Evolutionary conservation across 2,113 vertebrate species (phyloP).

Genomic region (Heterocephalus glaber): DNA sequence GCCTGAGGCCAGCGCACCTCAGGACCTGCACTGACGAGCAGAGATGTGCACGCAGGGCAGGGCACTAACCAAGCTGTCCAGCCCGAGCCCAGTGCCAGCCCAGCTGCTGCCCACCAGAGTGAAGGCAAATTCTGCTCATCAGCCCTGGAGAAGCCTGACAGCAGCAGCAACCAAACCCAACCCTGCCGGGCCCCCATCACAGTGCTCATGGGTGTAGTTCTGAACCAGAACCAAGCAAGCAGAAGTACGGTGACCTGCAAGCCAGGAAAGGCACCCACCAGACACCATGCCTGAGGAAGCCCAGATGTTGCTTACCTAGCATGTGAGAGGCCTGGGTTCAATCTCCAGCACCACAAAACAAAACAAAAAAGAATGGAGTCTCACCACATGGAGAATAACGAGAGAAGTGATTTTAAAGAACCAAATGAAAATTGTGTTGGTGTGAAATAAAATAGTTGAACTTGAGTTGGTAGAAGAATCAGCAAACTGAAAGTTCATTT

Average conservation of each 20-base stretch:
- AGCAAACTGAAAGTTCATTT: not conserved
- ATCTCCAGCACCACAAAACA: not conserved
- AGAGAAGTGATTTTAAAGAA: not conserved
- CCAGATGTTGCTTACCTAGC: not conserved
- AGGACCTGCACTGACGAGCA: not conserved
- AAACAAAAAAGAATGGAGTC: not conserved
- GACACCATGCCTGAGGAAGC: not conserved
- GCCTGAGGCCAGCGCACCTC: not conserved
- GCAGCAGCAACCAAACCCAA: not conserved
- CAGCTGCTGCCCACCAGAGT: too few species aligned
- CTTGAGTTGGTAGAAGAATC: not conserved
- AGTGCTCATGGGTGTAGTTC: not conserved
- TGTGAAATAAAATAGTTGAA: not conserved
- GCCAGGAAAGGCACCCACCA: not conserved
- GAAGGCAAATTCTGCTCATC: not conserved
- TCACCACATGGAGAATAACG: not conserved
- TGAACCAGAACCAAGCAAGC: not conserved
- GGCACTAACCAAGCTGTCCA: not conserved
- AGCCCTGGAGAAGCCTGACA: not conserved
- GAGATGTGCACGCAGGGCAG: not conserved
- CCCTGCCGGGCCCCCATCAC: not conserved
- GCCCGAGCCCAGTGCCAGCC: not conserved
- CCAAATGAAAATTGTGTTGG: not conserved
- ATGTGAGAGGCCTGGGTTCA: not conserved
- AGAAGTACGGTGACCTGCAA: not conserved